Percentiles rank a stretch among this genome's conserved stretches.
phyloP scores from a whole-genome alignment of 2,113 vertebrate species.

The Carollia perspicillata region DNA sequence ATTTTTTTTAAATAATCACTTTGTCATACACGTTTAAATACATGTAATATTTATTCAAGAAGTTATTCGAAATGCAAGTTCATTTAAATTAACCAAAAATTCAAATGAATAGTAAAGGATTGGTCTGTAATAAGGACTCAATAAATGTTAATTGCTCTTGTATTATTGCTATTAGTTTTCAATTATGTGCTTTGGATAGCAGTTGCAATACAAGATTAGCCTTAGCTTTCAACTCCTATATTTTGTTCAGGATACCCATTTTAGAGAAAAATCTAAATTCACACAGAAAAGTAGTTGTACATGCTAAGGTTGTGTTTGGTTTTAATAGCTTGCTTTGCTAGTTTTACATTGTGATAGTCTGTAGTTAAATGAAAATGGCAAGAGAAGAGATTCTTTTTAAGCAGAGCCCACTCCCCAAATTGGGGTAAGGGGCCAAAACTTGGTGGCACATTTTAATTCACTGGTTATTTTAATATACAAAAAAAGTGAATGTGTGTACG shows the following conservation, averaged over 20 bases:
- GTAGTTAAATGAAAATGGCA: background rate
- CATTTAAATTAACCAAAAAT: background rate
- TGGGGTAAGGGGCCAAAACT: background rate
- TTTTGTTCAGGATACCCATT: conserved; percentile 16
- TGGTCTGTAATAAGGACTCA: background rate
- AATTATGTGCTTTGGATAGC: background rate
- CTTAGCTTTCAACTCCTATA: background rate
- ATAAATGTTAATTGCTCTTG: background rate
- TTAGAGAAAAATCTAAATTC: background rate
- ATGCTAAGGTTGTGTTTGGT: background rate
- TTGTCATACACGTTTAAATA: background rate
- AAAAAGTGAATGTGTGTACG: background rate
- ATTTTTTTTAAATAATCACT: conserved; percentile 1
- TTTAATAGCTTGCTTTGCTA: background rate
- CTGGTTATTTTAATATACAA: conserved; percentile 10
- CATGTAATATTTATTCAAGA: conserved; percentile 30
- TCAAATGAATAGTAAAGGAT: background rate
- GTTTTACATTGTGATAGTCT: background rate
- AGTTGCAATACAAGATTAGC: background rate
- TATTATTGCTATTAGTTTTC: background rate
- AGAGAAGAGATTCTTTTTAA: conserved; percentile 28
- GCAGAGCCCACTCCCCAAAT: background rate
- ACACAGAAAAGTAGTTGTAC: background rate
- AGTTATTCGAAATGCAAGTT: background rate
- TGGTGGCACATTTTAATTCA: background rate